phyloP scores from a whole-genome alignment of 2,888 invertebrate genomes.

The Elmis aenea region DNA sequence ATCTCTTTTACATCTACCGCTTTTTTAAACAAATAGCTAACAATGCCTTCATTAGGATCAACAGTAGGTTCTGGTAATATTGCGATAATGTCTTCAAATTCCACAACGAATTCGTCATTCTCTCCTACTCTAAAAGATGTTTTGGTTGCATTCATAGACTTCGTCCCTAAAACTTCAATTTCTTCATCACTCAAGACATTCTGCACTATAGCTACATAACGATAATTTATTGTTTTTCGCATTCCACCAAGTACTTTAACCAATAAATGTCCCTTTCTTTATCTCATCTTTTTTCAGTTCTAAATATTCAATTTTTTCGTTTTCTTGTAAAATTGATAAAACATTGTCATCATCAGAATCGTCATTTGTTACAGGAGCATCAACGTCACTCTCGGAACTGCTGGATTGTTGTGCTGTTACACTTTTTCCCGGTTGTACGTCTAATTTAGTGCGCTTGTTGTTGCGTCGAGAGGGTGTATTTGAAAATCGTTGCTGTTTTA shows the following conservation, averaged over 20 bases:
- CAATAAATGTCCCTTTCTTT: conserved; percentile 1
- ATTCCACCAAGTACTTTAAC: conserved; percentile 1
- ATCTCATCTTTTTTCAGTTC: conserved; percentile 1
- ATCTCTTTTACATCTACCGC: too few relatives aligned
- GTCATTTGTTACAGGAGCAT: too few relatives aligned
- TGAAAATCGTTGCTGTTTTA: conserved; percentile 3
- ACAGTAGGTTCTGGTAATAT: conserved; percentile 1
- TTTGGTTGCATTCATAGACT: conserved; percentile 5
- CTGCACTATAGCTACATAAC: conserved; percentile 9
- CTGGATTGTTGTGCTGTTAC: too few relatives aligned
- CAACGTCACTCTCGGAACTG: too few relatives aligned
- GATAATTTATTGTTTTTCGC: conserved; percentile 6
- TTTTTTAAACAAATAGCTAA: too few relatives aligned
- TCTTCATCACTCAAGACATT: background rate
- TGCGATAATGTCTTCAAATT: background rate
- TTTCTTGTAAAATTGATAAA: background rate
- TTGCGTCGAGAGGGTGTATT: background rate
- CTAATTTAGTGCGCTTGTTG: too few relatives aligned
- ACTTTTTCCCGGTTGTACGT: too few relatives aligned
- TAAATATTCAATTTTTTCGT: conserved; percentile 1
- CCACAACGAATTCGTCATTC: conserved; percentile 3
- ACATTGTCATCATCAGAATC: conserved; percentile 1
- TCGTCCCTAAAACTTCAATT: conserved; percentile 2
- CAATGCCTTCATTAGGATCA: too few relatives aligned
- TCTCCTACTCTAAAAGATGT: conserved; percentile 1